Evolutionary conservation across 2,113 vertebrate genomes (phyloP), one percentile per base, ranked within the genome.

Genomic region (Etheostoma cragini): DNA sequence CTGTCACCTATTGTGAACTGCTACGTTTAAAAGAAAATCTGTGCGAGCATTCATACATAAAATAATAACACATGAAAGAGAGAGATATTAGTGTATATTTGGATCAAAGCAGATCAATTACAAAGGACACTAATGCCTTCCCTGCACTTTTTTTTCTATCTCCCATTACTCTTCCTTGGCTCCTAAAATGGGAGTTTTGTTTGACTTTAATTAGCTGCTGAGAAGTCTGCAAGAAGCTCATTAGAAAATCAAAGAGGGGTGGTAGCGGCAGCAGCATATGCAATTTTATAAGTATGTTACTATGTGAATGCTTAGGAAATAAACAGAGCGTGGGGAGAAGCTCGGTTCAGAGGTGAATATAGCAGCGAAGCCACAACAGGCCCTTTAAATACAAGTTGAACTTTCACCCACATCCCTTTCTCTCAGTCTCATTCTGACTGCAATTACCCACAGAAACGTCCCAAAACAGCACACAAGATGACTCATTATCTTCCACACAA

Each of bases 361-460:
- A 84, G 86, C 88, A 83, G 62, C 56, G 6, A 77, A 82, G 78
- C 88, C 87, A 84, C 89, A 91, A 90, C 80, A 76, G 78, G 83
- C 68, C 47, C 85, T 90, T 94, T 91, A 93, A 93, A 93, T 92
- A 92, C 82, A 84, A 84, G 73, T 63, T 93, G 91, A 94, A 89
- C 92, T 91, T 92, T 93, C 91, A 92, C 93, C 92, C 90, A 92
- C 86, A 90, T 93, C 87, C 89, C 76, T 87, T 88, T 90, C 83
- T 80, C 72, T 63, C 45, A 65, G 80, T 66, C 85, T 82, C 79
- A 49, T 72, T 61, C 78, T 77, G 83, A 38, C 84, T 42, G 1
- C 82, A 84, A 87, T 90, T 88, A 91, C 77, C 87, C 73, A 76
- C 47, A 82, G 80, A 84, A 87, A 85, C 52, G 47, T 92, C 81